These are phyloP conservation scores for Bugula neritina DNA, from an alignment of 2,888 invertebrate genomes.

Conservation along the genomic window DNA sequence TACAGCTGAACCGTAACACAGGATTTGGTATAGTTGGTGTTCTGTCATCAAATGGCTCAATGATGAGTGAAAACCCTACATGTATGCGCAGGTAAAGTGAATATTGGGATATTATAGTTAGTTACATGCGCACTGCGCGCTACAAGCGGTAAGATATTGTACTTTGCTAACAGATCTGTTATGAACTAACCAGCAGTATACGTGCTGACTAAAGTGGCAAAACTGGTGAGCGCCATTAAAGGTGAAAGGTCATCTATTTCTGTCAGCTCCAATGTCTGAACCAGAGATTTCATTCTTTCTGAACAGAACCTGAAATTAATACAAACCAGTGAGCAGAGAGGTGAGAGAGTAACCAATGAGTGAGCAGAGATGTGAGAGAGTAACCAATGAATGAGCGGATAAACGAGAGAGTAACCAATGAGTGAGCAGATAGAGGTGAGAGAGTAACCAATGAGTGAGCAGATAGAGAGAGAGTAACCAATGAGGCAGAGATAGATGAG, in stretches of 20 bases:
- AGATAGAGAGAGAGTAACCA: too few species aligned
- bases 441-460: too few species aligned
- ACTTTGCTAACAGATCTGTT: not conserved
- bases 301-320: conserved; percentile 70
- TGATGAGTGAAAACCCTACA: conserved; percentile 89
- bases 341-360: too few species aligned
- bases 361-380: too few species aligned
- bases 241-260: conserved; percentile 85
- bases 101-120: not conserved
- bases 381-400: too few species aligned
- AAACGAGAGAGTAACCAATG: too few species aligned
- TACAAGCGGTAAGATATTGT: too few species aligned
- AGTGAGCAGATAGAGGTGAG: too few species aligned
- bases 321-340: too few species aligned
- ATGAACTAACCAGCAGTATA: conserved; percentile 70
- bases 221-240: conserved; percentile 70
- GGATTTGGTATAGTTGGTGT: conserved; percentile 55
- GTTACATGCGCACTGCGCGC: not conserved
- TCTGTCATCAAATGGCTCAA: conserved; percentile 90
- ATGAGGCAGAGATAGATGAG: too few species aligned
- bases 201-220: conserved; percentile 92
- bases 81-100: not conserved
- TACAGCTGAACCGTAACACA: conserved; percentile 68
- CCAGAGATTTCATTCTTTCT: conserved; percentile 77
- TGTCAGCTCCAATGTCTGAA: conserved; percentile 82